These are phyloP conservation scores for Schizopygopsis malacanthus DNA, from an alignment of 2,797 vertebrate genomes.

Conservation along the genomic window DNA sequence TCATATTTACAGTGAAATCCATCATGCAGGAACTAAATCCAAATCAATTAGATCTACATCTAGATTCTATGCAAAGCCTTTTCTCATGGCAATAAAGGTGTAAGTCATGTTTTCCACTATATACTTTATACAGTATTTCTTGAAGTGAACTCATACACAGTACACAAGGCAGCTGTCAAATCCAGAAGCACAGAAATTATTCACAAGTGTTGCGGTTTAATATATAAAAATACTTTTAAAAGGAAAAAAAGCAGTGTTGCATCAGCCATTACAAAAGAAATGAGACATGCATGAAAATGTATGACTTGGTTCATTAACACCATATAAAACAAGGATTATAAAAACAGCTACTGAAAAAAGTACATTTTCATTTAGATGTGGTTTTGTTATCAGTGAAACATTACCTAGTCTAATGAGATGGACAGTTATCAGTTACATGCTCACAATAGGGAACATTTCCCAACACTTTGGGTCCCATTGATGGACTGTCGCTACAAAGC, in stretches of 20 bases:
- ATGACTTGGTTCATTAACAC: background rate
- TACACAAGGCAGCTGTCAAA: background rate
- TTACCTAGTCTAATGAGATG: constrained; percentile 36
- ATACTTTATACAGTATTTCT: background rate
- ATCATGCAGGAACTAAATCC: background rate
- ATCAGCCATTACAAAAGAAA: background rate
- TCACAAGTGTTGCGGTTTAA: background rate
- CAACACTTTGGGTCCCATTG: constrained; percentile 45
- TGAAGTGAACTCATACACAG: background rate
- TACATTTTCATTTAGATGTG: background rate
- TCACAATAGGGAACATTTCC: constrained; percentile 45
- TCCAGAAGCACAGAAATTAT: background rate
- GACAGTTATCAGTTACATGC: constrained; percentile 42
- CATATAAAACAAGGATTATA: background rate
- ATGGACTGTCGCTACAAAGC: constrained; percentile 33
- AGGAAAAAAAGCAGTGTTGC: background rate
- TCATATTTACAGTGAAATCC: background rate
- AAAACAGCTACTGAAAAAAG: background rate
- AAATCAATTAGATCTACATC: background rate
- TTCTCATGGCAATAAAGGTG: background rate
- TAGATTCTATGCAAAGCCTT: no score
- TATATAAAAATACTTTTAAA: background rate
- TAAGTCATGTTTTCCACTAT: background rate
- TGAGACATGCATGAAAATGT: background rate
- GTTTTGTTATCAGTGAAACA: constrained; percentile 8